phyloP scores from a whole-genome alignment of 2,113 vertebrate genomes.

The Sprattus sprattus region DNA sequence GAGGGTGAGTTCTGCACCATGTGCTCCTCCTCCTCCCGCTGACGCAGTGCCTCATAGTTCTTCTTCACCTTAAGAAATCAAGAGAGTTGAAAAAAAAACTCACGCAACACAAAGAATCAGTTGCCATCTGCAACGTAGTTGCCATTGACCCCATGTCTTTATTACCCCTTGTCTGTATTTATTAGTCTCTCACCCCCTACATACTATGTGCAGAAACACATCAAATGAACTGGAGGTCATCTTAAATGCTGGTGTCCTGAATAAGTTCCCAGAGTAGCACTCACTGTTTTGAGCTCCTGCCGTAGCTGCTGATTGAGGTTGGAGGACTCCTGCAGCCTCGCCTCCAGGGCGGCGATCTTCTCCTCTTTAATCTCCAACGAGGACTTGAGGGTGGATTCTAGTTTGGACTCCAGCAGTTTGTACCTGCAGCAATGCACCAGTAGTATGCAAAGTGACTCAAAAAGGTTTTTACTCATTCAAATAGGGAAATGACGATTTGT shows the following conservation, averaged over 20 bases:
- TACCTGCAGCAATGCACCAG: conserved; percentile 73
- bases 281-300: conserved; percentile 96
- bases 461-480: neutral
- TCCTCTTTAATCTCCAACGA: conserved; percentile 98
- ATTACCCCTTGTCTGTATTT: neutral
- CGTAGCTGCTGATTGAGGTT: conserved; percentile 97
- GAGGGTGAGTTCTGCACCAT: conserved; percentile 86
- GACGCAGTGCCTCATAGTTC: conserved; percentile 96
- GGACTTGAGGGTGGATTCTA: conserved; percentile 94
- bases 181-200: neutral
- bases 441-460: neutral
- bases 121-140: neutral
- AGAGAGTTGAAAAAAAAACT: neutral
- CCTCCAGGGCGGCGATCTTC: conserved; percentile 96
- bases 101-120: neutral
- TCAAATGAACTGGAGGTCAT: neutral
- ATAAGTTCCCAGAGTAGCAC: conserved; percentile 28
- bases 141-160: neutral
- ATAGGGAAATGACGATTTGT: neutral
- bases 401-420: conserved; percentile 90
- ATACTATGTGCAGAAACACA: neutral
- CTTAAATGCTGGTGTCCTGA: neutral
- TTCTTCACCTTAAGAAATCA: conserved; percentile 88
- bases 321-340: conserved; percentile 94
- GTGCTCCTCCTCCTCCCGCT: conserved; percentile 94